Evolutionary conservation across 2,113 vertebrate species (phyloP).

Genomic region (Saguinus imperator): DNA sequence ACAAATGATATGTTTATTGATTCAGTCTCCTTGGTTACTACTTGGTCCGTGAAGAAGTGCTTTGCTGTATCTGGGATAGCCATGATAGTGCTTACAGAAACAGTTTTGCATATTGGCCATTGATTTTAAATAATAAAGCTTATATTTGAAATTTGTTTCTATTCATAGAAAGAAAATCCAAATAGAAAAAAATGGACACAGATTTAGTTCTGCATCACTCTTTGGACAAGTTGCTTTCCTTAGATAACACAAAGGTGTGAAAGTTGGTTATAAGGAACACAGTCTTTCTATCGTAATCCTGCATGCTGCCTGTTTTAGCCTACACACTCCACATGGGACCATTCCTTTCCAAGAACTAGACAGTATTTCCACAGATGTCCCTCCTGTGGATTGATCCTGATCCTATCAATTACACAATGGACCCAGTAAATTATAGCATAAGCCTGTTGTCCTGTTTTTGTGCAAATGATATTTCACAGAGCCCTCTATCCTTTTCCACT

Average conservation of each 20-base stretch:
- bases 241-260: conserved; percentile 39
- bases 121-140: conserved; percentile 51
- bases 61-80: conserved; percentile 33
- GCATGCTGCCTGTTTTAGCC: neutral
- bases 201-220: conserved; percentile 18
- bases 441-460: neutral
- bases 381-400: neutral
- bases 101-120: conserved; percentile 17
- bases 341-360: conserved; percentile 7
- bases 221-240: conserved; percentile 8
- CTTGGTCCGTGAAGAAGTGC: conserved; percentile 45
- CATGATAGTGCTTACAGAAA: neutral
- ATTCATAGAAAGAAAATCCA: neutral
- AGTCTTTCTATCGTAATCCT: neutral
- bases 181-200: neutral
- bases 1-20: conserved; percentile 67
- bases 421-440: conserved; percentile 38
- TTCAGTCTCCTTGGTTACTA: conserved; percentile 67
- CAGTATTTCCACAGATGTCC: conserved; percentile 27
- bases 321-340: neutral
- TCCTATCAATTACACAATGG: neutral
- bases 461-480: conserved; percentile 8
- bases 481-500: neutral
- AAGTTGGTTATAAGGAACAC: neutral
- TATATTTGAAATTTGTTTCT: conserved; percentile 18